phyloP scores from a whole-genome alignment of 1,140 invertebrate genomes.

The Drosophila lowei region DNA sequence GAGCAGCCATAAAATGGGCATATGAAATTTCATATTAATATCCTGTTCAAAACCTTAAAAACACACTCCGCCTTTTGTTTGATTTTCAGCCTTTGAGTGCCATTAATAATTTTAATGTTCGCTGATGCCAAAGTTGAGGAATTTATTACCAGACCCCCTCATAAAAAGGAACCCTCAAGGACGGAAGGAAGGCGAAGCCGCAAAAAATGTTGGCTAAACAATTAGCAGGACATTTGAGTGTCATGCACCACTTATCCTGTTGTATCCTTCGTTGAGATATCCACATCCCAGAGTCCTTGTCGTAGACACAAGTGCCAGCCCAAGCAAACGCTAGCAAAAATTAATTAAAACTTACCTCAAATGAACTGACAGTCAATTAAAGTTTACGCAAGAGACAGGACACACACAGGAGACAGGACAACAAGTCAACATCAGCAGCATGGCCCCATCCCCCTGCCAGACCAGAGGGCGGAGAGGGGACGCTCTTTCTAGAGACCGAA shows the following conservation, averaged over 20 bases:
- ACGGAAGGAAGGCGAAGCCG: no score
- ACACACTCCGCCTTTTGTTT: no score
- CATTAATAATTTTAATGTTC: not conserved
- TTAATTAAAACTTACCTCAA: slow-evolving; percentile 76
- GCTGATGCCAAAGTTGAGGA: slow-evolving; percentile 1
- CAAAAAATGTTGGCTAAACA: slow-evolving; percentile 40
- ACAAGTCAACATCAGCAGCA: slow-evolving; percentile 30
- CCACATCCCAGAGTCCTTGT: not conserved
- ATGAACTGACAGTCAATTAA: slow-evolving; percentile 77
- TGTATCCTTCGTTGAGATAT: no score
- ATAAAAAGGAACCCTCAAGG: not conserved
- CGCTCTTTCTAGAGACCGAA: slow-evolving; percentile 31
- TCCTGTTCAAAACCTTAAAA: no score
- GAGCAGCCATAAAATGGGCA: no score
- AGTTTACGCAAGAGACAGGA: slow-evolving; percentile 67
- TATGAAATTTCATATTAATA: no score
- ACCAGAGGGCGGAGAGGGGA: not conserved
- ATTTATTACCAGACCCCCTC: not conserved
- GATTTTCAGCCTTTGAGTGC: not conserved
- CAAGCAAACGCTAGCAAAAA: slow-evolving; percentile 47
- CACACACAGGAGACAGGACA: slow-evolving; percentile 10
- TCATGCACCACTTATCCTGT: slow-evolving; percentile 21
- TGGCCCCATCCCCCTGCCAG: no score
- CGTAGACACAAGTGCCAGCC: slow-evolving; percentile 14
- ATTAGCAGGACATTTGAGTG: slow-evolving; percentile 47